Conservation (phyloP, 2,113 vertebrate species). For the Lutjanus erythropterus region DNA sequence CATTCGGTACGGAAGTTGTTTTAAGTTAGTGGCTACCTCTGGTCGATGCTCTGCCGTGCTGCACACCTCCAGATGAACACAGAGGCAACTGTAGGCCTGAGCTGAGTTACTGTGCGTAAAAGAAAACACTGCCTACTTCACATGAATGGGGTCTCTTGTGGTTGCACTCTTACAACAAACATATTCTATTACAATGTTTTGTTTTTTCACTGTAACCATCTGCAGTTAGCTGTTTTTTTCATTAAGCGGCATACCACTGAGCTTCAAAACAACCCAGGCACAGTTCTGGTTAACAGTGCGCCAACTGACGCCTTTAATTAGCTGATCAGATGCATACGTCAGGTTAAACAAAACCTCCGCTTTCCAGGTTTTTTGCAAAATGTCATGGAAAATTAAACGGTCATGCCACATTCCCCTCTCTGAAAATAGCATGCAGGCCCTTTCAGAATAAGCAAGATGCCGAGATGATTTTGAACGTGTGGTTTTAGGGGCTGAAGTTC, state of each 20-base stretch:
- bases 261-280: slow-evolving; percentile 73
- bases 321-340: slow-evolving; percentile 81
- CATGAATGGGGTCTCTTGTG: slow-evolving; percentile 80
- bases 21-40: slow-evolving; percentile 68
- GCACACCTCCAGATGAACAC: slow-evolving; percentile 67
- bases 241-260: slow-evolving; percentile 64
- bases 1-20: slow-evolving; percentile 73
- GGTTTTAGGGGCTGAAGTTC: slow-evolving; percentile 56
- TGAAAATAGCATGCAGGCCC: slow-evolving; percentile 73
- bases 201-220: slow-evolving; percentile 71
- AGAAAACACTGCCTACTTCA: slow-evolving; percentile 61
- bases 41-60: slow-evolving; percentile 48
- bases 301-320: slow-evolving; percentile 77
- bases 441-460: slow-evolving; percentile 66
- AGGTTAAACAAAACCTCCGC: slow-evolving; percentile 72
- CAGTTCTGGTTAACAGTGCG: slow-evolving; percentile 73
- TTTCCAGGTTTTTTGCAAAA: slow-evolving; percentile 69
- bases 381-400: slow-evolving; percentile 83
- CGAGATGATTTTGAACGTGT: slow-evolving; percentile 61
- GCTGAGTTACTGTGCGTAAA: slow-evolving; percentile 65
- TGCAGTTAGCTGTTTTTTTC: slow-evolving; percentile 56
- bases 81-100: slow-evolving; percentile 73
- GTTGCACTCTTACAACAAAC: slow-evolving; percentile 74
- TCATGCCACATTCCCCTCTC: slow-evolving; percentile 69
- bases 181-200: slow-evolving; percentile 78